Base-by-base conservation (phyloP, 2,797 vertebrate species). In the Poeciliopsis infans region DNA sequence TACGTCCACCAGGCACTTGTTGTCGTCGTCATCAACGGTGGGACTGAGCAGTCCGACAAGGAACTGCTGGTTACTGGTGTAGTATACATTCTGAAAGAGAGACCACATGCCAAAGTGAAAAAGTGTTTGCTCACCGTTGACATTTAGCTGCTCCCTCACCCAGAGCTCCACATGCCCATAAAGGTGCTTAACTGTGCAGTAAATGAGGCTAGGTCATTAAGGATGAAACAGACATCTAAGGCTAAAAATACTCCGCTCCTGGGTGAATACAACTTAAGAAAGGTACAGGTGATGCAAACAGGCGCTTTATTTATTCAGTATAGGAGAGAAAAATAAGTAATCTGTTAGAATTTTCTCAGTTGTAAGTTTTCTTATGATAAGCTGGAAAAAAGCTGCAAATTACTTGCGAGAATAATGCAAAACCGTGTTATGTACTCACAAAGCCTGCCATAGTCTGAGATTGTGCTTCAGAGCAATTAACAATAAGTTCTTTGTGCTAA, bases 1-100 rank as follows among this genome's bases (percentile, higher is more conserved):
- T 89, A 99, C 97, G 11, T 99, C 98, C 91, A 99, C 98, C 96
- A 99, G 96, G 95, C 98, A 99, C 95, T 97, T 97, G 95, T 99
- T 99, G 96, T 99, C 98, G 2, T 98, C 97, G 0, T 99, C 98
- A 0, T 99, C 98, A 0, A 98, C 83, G 0, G 97, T 99, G 89
- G 98, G 97, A 89, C 98, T 99, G 90, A 99, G 95, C 81, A 97
- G 91, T 41, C 98, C 98, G 70, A 99, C 91, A 0, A 97, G 97
- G 75, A 99, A 93, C 95, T 96, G 97, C 95, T 98, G 97, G 55
- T 94, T 95, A 88, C 96, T 97, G 28, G 97, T 98, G 95, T 99
- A 99, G 95, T 99, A 99, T 91, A 99, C 97, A n/a, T 97, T 99
- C 98, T 99, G 96, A 70, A 96, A 96, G 18, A 79, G 74, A 89